phyloP scores from a whole-genome alignment of 2,888 invertebrate species.

The Leucophenga maculata region DNA sequence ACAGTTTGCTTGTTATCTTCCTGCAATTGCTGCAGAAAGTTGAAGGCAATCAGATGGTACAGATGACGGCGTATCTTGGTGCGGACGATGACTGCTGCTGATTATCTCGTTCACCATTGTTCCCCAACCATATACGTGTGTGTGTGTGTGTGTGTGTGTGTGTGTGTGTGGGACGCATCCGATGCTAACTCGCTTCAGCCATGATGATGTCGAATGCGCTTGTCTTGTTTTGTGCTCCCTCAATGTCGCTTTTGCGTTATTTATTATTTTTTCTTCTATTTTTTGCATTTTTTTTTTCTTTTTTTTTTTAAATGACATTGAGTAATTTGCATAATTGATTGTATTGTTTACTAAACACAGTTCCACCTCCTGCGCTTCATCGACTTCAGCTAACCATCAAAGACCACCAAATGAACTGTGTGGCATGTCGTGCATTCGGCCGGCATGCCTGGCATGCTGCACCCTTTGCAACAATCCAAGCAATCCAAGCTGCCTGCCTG shows the following conservation, averaged over 20 bases:
- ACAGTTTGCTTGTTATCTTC: conserved; percentile 40
- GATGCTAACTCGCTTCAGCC: too few species aligned
- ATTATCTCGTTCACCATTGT: too few species aligned
- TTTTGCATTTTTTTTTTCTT: neutral
- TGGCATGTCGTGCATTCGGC: neutral
- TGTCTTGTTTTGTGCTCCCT: neutral
- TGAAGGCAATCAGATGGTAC: too few species aligned
- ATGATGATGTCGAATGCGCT: too few species aligned
- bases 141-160: neutral
- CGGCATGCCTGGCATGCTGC: neutral
- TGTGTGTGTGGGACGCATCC: too few species aligned
- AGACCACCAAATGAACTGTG: neutral
- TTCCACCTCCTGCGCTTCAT: conserved; percentile 3
- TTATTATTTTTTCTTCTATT: neutral
- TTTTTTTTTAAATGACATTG: conserved; percentile 42
- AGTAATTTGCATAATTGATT: conserved; percentile 63
- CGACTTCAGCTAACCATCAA: neutral
- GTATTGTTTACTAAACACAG: conserved; percentile 43
- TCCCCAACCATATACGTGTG: neutral
- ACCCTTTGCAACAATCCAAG: neutral
- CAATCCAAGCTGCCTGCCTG: neutral
- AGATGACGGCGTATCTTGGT: too few species aligned
- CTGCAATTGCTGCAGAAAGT: too few species aligned
- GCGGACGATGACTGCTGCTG: too few species aligned
- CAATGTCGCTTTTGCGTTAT: neutral